Evolutionary conservation across 1,140 invertebrate genomes (phyloP), one percentile per base, ranked within the genome.

Genomic region (Pseudobourletiella spinata): DNA sequence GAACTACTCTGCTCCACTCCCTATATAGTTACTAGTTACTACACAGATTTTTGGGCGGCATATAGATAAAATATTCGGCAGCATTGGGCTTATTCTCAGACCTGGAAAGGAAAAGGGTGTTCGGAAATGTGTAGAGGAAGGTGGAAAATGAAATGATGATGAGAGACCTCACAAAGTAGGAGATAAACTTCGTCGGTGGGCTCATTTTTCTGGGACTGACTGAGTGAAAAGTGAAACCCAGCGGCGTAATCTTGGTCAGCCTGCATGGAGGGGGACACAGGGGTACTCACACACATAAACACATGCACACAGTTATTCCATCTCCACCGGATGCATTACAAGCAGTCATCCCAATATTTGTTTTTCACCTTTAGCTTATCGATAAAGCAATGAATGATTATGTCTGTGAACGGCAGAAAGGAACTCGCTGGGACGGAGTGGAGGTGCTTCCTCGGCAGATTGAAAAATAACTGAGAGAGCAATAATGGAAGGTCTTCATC

Each of bases 141-240:
- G 24, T 42, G 48, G 59, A 44, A 52, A 56, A 58, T 32, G 55
- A 58, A 58, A 63, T 30, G 50, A 58, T 63, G 61, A 58, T 63
- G 60, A 44, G 57, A 64, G 62, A 59, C 56, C 57, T 44, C 56
- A 64, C 56, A 64, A 59, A 64, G 50, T 35, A 64, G 32, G 39
- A 32, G 50, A 57, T 59, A 35, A 39, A 35, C 62, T 64, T 64
- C 56, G 64, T 62, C 56, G 64, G 64, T 66, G 64, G 64, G 64
- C 64, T 32, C 59, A 66, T 62, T 62, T 66, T 52, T 66, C 60
- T 57, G 60, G 43, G 48, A n/a, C n/a, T n/a, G n/a, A n/a, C n/a
- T n/a, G n/a, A n/a, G n/a, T n/a, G n/a, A n/a, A n/a, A 52, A 56
- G 59, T 54, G 24, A 54, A 28, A 44, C 43, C 43, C 55, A 20